Conservation (phyloP, 1,140 invertebrate genomes). For the Leptoteleia sp. region DNA sequence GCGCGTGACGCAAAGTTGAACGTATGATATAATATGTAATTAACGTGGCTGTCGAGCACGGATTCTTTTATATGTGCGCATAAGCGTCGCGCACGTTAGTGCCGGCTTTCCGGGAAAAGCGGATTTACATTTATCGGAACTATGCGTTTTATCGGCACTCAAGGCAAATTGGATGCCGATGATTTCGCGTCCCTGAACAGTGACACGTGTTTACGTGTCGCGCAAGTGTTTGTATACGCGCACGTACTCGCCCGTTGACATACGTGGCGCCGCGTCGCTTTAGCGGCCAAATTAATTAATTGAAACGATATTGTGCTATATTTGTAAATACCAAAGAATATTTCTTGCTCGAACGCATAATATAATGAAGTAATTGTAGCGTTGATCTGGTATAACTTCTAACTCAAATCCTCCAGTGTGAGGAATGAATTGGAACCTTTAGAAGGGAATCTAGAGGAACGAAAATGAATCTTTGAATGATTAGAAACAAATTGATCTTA, state of each 20-base stretch:
- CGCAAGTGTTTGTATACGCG: conserved; percentile 23
- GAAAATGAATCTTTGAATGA: too few relatives aligned
- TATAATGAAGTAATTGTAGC: too few relatives aligned
- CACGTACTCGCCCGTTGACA: conserved; percentile 3
- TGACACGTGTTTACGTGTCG: conserved; percentile 48
- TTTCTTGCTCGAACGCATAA: too few relatives aligned
- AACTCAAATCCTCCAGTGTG: too few relatives aligned
- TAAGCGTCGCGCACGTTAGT: conserved; percentile 15
- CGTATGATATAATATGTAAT: conserved; percentile 54
- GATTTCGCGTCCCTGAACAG: conserved; percentile 47
- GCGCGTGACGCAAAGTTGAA: conserved; percentile 27
- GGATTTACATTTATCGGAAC: conserved; percentile 59
- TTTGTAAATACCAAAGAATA: too few relatives aligned
- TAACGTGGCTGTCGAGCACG: conserved; percentile 12
- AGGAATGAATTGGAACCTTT: too few relatives aligned
- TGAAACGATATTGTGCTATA: too few relatives aligned
- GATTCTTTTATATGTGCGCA: conserved; percentile 3
- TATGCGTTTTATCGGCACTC: conserved; percentile 48
- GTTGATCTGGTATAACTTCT: too few relatives aligned
- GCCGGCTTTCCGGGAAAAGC: conserved; percentile 51
- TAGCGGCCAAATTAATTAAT: conserved; percentile 6
- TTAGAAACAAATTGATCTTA: too few relatives aligned
- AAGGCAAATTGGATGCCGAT: conserved; percentile 44
- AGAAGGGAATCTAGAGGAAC: too few relatives aligned
- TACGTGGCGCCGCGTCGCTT: neutral